Conservation (phyloP, 2,113 vertebrate genomes). For the Bufo gargarizans region DNA sequence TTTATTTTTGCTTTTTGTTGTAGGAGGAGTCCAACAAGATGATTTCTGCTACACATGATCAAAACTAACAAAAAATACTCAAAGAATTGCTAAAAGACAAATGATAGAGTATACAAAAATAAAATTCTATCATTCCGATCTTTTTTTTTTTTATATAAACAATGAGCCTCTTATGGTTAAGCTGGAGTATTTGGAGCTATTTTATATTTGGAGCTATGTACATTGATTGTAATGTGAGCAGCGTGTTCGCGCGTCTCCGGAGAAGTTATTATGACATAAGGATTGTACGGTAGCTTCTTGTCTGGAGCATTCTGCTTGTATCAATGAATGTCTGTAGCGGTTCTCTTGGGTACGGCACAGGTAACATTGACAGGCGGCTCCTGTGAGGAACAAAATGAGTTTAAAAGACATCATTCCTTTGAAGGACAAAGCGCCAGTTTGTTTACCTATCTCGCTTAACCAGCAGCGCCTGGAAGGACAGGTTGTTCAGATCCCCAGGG, state of each 20-base stretch:
- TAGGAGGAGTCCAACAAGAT: background rate
- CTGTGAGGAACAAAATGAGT: constrained; percentile 49
- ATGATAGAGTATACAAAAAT: background rate
- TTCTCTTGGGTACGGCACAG: constrained; percentile 26
- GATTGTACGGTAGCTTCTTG: constrained; percentile 12
- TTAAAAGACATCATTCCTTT: constrained; percentile 58
- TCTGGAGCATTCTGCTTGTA: constrained; percentile 17
- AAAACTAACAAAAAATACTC: background rate
- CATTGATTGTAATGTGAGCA: background rate
- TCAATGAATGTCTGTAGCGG: constrained; percentile 18
- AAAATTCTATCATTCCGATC: background rate
- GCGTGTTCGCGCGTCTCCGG: background rate
- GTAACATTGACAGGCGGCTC: constrained; percentile 52
- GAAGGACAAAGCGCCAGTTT: constrained; percentile 59
- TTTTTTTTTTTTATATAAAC: background rate
- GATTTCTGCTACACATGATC: background rate
- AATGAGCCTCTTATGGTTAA: background rate
- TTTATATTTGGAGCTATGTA: background rate
- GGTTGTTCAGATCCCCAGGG: constrained; percentile 58
- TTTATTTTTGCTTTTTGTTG: too few relatives aligned
- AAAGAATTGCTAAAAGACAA: background rate
- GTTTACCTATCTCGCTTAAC: constrained; percentile 59
- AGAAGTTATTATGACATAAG: background rate
- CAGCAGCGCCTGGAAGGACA: constrained; percentile 58
- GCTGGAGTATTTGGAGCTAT: background rate